Conservation (phyloP, 2,797 vertebrate species). For the Sparidentex hasta region DNA sequence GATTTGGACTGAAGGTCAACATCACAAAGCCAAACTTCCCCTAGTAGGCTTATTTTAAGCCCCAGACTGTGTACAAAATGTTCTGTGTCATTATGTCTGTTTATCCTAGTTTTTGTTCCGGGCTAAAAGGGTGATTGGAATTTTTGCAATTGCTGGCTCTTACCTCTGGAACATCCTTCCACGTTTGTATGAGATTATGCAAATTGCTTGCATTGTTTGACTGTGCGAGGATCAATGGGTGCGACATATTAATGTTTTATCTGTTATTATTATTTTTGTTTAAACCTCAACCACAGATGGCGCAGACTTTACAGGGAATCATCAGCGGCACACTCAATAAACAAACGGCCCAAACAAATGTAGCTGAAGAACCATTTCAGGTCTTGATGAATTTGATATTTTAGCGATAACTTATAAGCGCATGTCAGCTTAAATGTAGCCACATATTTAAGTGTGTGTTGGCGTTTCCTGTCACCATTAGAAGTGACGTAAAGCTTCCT, state of each 20-base stretch:
- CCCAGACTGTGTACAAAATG: slow-evolving; percentile 49
- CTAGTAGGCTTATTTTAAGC: slow-evolving; percentile 44
- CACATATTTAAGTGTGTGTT: slow-evolving; percentile 9
- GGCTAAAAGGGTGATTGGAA: slow-evolving; percentile 26
- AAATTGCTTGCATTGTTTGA: slow-evolving; percentile 20
- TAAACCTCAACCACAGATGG: not conserved
- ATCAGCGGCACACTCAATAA: not conserved
- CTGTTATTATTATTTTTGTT: slow-evolving; percentile 8
- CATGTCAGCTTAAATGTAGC: slow-evolving; percentile 12
- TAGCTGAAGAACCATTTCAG: not conserved
- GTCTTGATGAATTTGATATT: slow-evolving; percentile 31
- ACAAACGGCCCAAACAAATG: slow-evolving; percentile 5
- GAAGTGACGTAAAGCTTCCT: slow-evolving; percentile 69
- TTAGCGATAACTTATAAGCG: slow-evolving; percentile 20
- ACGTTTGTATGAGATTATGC: slow-evolving; percentile 29
- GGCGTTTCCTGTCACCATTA: slow-evolving; percentile 69
- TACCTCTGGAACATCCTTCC: slow-evolving; percentile 28
- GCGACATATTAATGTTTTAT: slow-evolving; percentile 2
- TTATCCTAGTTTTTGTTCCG: slow-evolving; percentile 37
- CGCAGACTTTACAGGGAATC: slow-evolving; percentile 4
- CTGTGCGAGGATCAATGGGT: not conserved
- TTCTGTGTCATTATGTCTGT: slow-evolving; percentile 56
- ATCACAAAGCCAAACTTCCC: slow-evolving; percentile 48
- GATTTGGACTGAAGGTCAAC: slow-evolving; percentile 58
- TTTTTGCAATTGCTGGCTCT: slow-evolving; percentile 18